Evolutionary conservation across 2,113 vertebrate genomes (phyloP), one percentile per base, ranked within the genome.

Genomic region (Ptilonorhynchus violaceus): DNA sequence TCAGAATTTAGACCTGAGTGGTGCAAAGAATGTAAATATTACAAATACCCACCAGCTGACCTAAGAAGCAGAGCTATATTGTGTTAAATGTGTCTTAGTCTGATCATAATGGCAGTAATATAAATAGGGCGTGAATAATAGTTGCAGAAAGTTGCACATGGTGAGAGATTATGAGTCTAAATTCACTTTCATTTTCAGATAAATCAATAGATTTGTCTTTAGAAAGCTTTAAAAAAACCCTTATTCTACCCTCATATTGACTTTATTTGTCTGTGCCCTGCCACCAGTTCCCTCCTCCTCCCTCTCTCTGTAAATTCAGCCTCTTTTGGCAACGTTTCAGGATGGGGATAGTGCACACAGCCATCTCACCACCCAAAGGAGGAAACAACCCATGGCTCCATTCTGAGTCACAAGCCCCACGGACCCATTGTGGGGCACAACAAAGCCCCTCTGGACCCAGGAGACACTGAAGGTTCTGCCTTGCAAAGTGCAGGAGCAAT

Each of bases 301-400:
- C 5, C 17, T 59, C 39, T 30, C 28, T 5, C 19, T 20, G 22
- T 13, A 55, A 85, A 68, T 41, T 50, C 30, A 30, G 7, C 8
- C 33, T n/a, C 46, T 70, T 42, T 5, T 9, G 8, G 28, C 31
- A 62, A 1, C 0, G 0, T 46, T 56, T 79, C 49, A 53, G 53
- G 30, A 23, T 0, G 16, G 15, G 53, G 62, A 8, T 1, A 15
- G 5, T 0, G 4, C 16, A 9, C 31, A 7, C 4, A n/a, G 30
- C 10, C 27, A 44, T 4, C 25, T 21, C 42, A 4, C 21, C 7
- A 60, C 14, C 23, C 2, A 0, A 39, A 42, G 10, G 41, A 53
- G n/a, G 2, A 17, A 44, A 11, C 22, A 63, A 9, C 7, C 7
- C 60, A 27, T 7, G 3, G 4, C 5, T 42, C 52, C 42, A 31